Evolutionary conservation across 2,888 invertebrate species (phyloP), one percentile per base, ranked within the genome.

Genomic region (Protonemura montana): DNA sequence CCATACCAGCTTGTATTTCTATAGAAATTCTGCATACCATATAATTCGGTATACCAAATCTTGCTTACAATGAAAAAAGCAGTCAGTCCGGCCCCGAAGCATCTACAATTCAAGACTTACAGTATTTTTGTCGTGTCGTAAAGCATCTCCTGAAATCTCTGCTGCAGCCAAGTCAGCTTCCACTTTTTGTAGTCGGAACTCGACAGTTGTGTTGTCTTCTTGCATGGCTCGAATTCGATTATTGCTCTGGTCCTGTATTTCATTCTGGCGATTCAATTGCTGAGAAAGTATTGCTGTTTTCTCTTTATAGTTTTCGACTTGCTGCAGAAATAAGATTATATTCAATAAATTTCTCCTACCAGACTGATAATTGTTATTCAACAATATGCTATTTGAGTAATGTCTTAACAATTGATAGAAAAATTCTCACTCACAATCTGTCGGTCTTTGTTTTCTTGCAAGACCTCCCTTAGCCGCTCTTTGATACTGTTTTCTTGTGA

Each of bases 401-500:
- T n/a, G n/a, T n/a, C n/a, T n/a, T n/a, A n/a, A n/a, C n/a, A n/a
- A n/a, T 35, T 35, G 35, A 6, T 3, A 10, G 35, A 35, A 35
- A 35, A 35, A 6, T 3, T 35, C 3, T 59, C 2, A 7, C 93
- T 91, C 93, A 96, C 97, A 91, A 95, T 93, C 89, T 94, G 92
- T 92, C 95, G 95, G 88, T 96, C 95, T 91, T 96, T 96, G 90
- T 95, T 95, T 87, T 97, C 97, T 87, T 93, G 94, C 35, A 96
- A 91, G 81, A 96, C 93, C 91, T 97, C 96, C 26, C 96, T 93
- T 86, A 97, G 94, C 88, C 96, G 93, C 88, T 97, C 97, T 90
- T 96, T 96, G 87, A 97, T 95, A 42, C 95, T 93, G 85, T 94
- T 94, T 90, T 97, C 97, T 87, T 95, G 94, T 0, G 96, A 95